A percentile compares a stretch with the other conserved stretches of the same genome.
These are phyloP conservation scores for Sebastes cheni DNA, from an alignment of 2,797 vertebrate species.

Conservation along the genomic window DNA sequence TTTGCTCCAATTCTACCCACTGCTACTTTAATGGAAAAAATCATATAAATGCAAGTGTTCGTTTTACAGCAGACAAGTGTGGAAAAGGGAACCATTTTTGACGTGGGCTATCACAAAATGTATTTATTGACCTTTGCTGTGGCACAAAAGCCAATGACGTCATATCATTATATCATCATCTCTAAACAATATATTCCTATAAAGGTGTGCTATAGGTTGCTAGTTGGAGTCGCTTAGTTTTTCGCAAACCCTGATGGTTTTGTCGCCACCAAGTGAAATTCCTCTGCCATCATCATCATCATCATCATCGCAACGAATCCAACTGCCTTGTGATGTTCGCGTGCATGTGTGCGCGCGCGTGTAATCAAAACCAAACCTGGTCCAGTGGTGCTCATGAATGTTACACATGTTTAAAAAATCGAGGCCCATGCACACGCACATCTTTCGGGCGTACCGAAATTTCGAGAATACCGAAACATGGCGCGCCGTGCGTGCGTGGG, in stretches of 20 bases:
- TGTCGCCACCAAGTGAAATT: conserved; percentile 60
- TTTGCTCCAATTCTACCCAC: too few species aligned
- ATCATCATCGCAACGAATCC: neutral
- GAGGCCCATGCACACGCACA: neutral
- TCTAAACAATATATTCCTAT: too few species aligned
- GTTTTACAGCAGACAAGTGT: neutral
- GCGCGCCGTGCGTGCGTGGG: conserved; percentile 56
- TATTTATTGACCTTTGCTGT: neutral
- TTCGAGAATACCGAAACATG: conserved; percentile 47
- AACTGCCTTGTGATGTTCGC: neutral
- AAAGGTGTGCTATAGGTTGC: neutral
- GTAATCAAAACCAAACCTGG: neutral
- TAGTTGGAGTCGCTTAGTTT: neutral
- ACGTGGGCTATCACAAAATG: neutral
- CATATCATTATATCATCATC: neutral
- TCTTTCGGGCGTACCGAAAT: conserved; percentile 14
- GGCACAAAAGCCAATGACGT: neutral
- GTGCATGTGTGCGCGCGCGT: neutral
- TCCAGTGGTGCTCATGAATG: neutral
- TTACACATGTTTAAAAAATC: neutral
- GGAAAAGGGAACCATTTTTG: neutral
- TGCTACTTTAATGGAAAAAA: neutral
- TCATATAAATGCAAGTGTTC: neutral
- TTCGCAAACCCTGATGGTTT: conserved; percentile 3
- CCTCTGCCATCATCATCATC: neutral